Conservation (phyloP, 2,113 vertebrate species). For the Paramisgurnus dabryanus region DNA sequence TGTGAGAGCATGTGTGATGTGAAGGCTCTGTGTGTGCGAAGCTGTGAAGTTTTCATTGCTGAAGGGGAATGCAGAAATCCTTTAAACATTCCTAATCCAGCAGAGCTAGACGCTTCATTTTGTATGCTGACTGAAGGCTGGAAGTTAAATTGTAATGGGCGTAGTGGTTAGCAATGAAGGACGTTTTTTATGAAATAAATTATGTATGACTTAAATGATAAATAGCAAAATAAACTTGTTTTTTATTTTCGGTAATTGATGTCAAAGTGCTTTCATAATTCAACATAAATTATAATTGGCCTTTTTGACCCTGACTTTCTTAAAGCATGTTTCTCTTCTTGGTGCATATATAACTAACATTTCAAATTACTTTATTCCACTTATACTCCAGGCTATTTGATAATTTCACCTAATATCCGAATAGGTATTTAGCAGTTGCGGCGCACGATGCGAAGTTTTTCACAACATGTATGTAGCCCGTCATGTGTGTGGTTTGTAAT, state of each 20-base stretch:
- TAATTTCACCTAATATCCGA: no score
- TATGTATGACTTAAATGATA: constrained; percentile 5
- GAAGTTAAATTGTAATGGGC: not conserved
- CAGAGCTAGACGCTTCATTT: constrained; percentile 16
- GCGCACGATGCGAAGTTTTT: no score
- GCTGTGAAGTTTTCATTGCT: constrained; percentile 10
- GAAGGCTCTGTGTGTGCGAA: constrained; percentile 7
- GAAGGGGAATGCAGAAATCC: constrained; percentile 29
- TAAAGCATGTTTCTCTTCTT: no score
- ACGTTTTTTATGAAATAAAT: not conserved
- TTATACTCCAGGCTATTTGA: no score
- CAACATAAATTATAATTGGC: no score
- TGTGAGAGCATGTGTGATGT: constrained; percentile 28
- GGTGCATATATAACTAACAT: no score
- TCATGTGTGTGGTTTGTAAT: no score
- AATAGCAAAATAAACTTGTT: no score
- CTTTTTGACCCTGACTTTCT: no score
- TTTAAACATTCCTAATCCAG: constrained; percentile 31
- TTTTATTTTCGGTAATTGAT: not conserved
- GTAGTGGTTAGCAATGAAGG: not conserved
- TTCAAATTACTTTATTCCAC: no score
- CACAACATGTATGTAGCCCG: no score
- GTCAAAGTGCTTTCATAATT: not conserved
- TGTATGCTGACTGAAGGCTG: not conserved
- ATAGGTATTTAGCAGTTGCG: no score